These are phyloP conservation scores for Fregetta grallaria DNA, from an alignment of 2,113 vertebrate species.

Conservation along the genomic window DNA sequence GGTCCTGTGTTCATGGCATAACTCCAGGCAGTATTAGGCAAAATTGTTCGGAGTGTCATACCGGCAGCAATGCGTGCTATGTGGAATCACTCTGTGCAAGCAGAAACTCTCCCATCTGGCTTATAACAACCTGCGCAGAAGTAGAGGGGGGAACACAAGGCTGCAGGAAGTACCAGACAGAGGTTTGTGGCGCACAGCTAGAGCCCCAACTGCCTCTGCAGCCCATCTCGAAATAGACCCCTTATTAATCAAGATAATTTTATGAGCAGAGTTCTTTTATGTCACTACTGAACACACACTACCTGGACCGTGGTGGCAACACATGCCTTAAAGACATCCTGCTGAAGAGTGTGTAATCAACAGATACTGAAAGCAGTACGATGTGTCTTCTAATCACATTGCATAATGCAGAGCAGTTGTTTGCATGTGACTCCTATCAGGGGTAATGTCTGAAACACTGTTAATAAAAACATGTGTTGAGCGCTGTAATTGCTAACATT, in stretches of 20 bases:
- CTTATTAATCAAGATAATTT: not conserved
- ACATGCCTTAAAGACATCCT: not conserved
- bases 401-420: not conserved
- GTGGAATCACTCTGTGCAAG: not conserved
- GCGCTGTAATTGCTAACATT: not conserved
- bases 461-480: not conserved
- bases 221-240: not conserved
- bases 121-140: not conserved
- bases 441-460: not conserved
- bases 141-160: not conserved
- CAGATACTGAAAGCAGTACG: not conserved
- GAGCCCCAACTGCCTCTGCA: not conserved
- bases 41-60: not conserved
- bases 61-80: rapidly evolving
- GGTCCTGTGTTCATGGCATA: not conserved
- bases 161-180: not conserved
- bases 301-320: not conserved
- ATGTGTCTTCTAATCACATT: not conserved
- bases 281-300: not conserved
- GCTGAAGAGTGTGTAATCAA: not conserved
- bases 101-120: not conserved
- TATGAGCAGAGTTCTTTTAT: not conserved
- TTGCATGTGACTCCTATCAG: not conserved
- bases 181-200: not conserved
- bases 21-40: not conserved